phyloP scores from a whole-genome alignment of 1,140 invertebrate species.

The Aricia agestis region DNA sequence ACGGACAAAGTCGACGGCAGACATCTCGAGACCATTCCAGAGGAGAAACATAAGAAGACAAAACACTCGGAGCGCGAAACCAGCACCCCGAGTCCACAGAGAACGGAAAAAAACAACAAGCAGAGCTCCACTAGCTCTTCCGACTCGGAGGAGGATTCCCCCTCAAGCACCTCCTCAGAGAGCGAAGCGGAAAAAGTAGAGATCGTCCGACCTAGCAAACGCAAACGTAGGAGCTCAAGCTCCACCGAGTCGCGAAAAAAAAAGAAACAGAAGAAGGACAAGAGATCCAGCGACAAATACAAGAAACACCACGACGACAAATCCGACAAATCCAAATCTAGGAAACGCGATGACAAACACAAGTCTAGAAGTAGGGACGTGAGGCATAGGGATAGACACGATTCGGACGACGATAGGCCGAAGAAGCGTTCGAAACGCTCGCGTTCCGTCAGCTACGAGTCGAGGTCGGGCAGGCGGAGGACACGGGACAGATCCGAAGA shows the following conservation, averaged over 20 bases:
- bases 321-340: conserved; percentile 38
- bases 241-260: conserved; percentile 49
- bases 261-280: conserved; percentile 50
- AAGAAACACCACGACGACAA: conserved; percentile 32
- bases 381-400: conserved; percentile 48
- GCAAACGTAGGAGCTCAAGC: conserved; percentile 52
- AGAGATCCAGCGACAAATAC: conserved; percentile 42
- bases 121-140: conserved; percentile 43
- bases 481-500: conserved; percentile 50
- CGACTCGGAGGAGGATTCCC: conserved; percentile 53
- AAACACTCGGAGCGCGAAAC: conserved; percentile 37
- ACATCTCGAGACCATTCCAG: conserved; percentile 46
- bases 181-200: conserved; percentile 47
- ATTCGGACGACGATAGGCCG: conserved; percentile 50
- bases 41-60: conserved; percentile 51
- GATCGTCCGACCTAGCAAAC: conserved; percentile 47
- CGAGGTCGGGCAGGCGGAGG: conserved; percentile 41
- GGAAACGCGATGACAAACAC: conserved; percentile 46
- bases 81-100: conserved; percentile 57
- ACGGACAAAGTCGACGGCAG: conserved; percentile 48
- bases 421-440: conserved; percentile 54
- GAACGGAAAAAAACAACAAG: conserved; percentile 42
- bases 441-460: conserved; percentile 56
- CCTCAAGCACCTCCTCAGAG: conserved; percentile 45
- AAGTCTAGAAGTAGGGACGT: conserved; percentile 52